Evolutionary conservation across 2,797 vertebrate species (phyloP), one percentile per base, ranked within the genome.

Genomic region (Siniperca undulata): DNA sequence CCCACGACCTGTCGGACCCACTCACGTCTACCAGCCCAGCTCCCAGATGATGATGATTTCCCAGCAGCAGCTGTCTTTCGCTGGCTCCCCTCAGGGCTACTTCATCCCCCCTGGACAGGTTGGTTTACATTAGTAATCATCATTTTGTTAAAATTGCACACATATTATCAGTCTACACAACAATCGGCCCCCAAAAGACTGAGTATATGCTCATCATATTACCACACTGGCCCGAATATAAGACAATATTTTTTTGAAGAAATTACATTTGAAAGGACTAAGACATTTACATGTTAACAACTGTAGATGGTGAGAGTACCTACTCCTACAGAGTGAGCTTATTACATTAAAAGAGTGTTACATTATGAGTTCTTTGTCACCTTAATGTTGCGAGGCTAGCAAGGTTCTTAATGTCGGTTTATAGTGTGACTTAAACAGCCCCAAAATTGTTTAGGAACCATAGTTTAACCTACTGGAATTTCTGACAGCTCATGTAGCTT

Each of bases 31-130:
- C 95, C 93, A 84, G 10, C 91, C 96, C 36, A 94, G 94, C 92
- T 98, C 98, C 92, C 98, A 98, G 96, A 97, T 99, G 96, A 98
- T 99, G 97, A 98, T 99, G 98, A 99, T 99, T 91, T 97, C 98
- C 84, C 96, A 96, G 88, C 98, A 97, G 93, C 97, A 97, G 94
- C 95, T 99, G 88, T 96, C 97, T 85, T 99, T 98, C 70, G 87
- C 97, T 87, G 93, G 97, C 89, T 97, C 98, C 89, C 97, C 98
- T 92, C 98, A 99, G 95, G 96, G 97, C 66, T 99, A 97, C 95
- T 99, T 97, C 94, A 97, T 99, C 88, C 95, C 93, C 38, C 82
- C 93, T 76, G 96, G 96, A 96, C 98, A 99, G 97, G 98, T 99
- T 94, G 91, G 93, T 84, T 82, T 30, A 80, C 20, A 53, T 50